Evolutionary conservation across 2,888 invertebrate genomes (phyloP).

Genomic region (Drosophila neonasuta): DNA sequence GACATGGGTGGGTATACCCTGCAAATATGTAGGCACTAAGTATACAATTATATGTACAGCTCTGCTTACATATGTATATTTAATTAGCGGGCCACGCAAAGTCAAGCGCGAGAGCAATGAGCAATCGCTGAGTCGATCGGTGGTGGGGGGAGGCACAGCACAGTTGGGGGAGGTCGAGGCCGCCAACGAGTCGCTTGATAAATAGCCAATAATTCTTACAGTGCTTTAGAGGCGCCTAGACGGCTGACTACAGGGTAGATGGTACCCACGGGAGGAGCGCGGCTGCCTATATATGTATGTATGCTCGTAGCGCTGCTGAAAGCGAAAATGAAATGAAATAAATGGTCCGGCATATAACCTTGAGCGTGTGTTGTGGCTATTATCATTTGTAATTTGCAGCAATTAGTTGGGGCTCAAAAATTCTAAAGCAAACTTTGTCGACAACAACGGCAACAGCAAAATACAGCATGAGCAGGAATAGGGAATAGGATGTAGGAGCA

Average conservation of each 20-base stretch:
- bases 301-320: constrained; percentile 33
- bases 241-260: constrained; percentile 32
- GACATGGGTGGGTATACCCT: not conserved
- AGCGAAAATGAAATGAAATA: constrained; percentile 72
- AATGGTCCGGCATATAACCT: constrained; percentile 71
- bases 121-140: not conserved
- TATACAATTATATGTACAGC: constrained; percentile 31
- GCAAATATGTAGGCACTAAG: constrained; percentile 15
- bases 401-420: constrained; percentile 78
- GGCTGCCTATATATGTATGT: not conserved
- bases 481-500: not conserved
- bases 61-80: constrained; percentile 61
- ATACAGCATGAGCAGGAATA: constrained; percentile 25
- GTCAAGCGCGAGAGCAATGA: constrained; percentile 44
- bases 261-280: constrained; percentile 1
- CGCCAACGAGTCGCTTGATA: constrained; percentile 72
- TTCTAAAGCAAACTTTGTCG: constrained; percentile 76
- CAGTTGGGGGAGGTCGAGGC: constrained; percentile 11
- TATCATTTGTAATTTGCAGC: constrained; percentile 78
- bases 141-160: not conserved
- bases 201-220: constrained; percentile 76
- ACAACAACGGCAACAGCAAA: constrained; percentile 45
- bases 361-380: constrained; percentile 78
- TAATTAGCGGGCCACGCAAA: constrained; percentile 63
- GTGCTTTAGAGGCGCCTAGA: constrained; percentile 56